Evolutionary conservation across 2,888 invertebrate genomes (phyloP).

Genomic region (Tiphia femorata): DNA sequence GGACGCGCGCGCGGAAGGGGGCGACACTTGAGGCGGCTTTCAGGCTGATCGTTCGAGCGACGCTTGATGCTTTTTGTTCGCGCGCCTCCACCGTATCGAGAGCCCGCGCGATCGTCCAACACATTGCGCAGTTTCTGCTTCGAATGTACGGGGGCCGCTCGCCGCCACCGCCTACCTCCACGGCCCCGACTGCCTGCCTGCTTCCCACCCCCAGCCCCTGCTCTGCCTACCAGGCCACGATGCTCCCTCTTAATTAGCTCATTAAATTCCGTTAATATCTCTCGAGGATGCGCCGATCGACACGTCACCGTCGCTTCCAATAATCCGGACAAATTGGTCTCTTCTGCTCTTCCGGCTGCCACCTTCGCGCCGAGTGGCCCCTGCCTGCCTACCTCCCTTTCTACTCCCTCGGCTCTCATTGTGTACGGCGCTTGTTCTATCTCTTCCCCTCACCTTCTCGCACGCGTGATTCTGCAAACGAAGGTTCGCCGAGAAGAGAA

Average conservation of each 20-base stretch:
- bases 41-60: slow-evolving; percentile 53
- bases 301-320: slow-evolving; percentile 10
- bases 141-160: not conserved
- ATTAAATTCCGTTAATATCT: slow-evolving; percentile 52
- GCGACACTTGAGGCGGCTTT: slow-evolving; percentile 55
- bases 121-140: not conserved
- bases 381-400: slow-evolving; percentile 24
- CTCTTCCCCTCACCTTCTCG: no score
- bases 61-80: slow-evolving; percentile 53
- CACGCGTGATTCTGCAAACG: no score
- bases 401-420: no score
- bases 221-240: not conserved
- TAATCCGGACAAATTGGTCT: slow-evolving; percentile 40
- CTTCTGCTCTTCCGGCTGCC: slow-evolving; percentile 35
- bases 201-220: not conserved
- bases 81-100: slow-evolving; percentile 39
- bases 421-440: no score
- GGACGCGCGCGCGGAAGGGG: not conserved
- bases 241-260: slow-evolving; percentile 58
- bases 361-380: no score
- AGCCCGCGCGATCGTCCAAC: slow-evolving; percentile 41
- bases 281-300: slow-evolving; percentile 1
- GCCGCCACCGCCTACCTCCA: not conserved
- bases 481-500: no score
- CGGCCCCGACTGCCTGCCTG: not conserved